Evolutionary conservation across 2,888 invertebrate genomes (phyloP), one percentile per base, ranked within the genome.

Genomic region (Diachrysia chrysitis): DNA sequence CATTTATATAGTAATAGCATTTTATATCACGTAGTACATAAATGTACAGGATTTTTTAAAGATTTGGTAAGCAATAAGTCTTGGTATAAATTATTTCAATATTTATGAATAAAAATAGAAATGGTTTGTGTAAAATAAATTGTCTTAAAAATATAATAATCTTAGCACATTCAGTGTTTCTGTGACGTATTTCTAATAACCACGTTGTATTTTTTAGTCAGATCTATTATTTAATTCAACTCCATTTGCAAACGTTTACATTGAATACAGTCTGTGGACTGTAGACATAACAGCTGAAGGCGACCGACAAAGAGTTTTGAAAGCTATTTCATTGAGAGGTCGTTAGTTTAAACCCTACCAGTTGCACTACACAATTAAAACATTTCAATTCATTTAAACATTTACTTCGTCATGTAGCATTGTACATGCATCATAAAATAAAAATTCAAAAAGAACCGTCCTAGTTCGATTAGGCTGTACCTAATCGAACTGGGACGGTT

Each of bases 1-100:
- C 67, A 65, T 55, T 63, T 66, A 9, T 68, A 56, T 59, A 65
- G 56, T 32, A 66, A 71, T 62, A 57, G 37, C 32, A 21, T 51
- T 72, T 56, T 71, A 19, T 56, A 19, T 59, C n/a, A 46, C 46
- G 29, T 12, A 12, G 48, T 51, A 51, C 21, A n/a, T n/a, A n/a
- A n/a, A 12, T 51, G 48, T 6, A 21, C 3, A 21, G 12, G 42
- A n/a, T 42, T n/a, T 14, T 16, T 29, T 16, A 2, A 48, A 19
- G 19, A 48, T 48, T 48, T 51, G 9, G 48, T 1, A 19, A 21
- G 48, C 2, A 1, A 0, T 21, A 19, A 19, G 7, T 19, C 2
- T 9, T n/a, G n/a, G n/a, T n/a, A n/a, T n/a, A n/a, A n/a, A n/a
- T n/a, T n/a, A n/a, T n/a, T n/a, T n/a, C n/a, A n/a, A n/a, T n/a